These are phyloP conservation scores for Ennomos erosarius DNA, from an alignment of 2,888 invertebrate species.

Conservation along the genomic window DNA sequence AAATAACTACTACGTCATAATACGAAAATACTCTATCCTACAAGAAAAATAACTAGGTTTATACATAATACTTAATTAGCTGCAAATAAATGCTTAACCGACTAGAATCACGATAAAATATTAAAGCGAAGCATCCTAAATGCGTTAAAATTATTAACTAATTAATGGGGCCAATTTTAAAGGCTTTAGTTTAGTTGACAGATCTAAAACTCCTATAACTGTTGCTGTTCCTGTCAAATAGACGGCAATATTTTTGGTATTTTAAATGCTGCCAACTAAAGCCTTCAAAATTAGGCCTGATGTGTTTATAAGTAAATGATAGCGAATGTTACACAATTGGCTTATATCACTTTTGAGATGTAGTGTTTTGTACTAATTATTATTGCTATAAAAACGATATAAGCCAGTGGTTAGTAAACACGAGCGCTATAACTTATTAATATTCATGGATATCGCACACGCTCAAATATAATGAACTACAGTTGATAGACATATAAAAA, in stretches of 20 bases:
- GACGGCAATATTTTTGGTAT: no score
- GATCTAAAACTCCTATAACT: no score
- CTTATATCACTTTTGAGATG: conserved; percentile 51
- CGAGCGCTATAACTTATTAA: conserved; percentile 26
- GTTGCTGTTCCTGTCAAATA: no score
- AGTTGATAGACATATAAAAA: conserved; percentile 44
- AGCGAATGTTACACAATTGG: conserved; percentile 51
- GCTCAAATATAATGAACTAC: conserved; percentile 29
- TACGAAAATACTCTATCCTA: conserved; percentile 21
- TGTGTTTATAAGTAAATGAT: conserved; percentile 46
- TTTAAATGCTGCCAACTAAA: no score
- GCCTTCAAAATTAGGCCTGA: no score
- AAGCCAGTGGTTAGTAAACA: conserved; percentile 46
- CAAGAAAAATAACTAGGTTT: conserved; percentile 25
- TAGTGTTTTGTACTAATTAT: conserved; percentile 46
- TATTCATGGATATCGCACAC: conserved; percentile 56
- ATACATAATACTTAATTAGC: conserved; percentile 39
- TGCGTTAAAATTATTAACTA: conserved; percentile 51
- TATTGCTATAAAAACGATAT: conserved; percentile 51
- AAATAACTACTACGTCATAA: conserved; percentile 35
- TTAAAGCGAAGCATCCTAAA: conserved; percentile 64
- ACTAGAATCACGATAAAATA: conserved; percentile 54
- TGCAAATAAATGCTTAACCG: conserved; percentile 45
- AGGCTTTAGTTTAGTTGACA: no score
- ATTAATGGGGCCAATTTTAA: no score